Base-by-base conservation (phyloP, 2,113 vertebrate genomes). In the Falcunculus frontatus region DNA sequence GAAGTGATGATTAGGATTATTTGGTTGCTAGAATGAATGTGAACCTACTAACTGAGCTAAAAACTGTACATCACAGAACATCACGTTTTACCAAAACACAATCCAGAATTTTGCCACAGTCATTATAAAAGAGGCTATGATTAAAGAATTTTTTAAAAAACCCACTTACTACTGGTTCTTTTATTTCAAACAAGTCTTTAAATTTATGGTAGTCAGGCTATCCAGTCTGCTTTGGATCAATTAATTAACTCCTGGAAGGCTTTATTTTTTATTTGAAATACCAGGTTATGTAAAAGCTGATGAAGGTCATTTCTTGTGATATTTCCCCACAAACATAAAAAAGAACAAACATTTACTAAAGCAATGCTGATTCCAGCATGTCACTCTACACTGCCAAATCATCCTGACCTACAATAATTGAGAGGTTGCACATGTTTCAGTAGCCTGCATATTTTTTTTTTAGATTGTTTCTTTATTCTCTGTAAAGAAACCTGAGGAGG, bases 211-310 rank as follows among this genome's bases (percentile, higher is more conserved):
- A 64, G 11, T n/a, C 78, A 39, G 98, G 67, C 29, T 90, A 16
- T 3, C 96, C 94, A 0, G 67, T 91, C 75, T 94, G 65, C 37
- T 95, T 70, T 8, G 97, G 96, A 93, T 98, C 97, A 39, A 97
- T 96, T 3, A 86, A 95, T 95, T 63, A 98, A 85, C 39, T 98
- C 95, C 65, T 86, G 94, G 83, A 98, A 97, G 35, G 97, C 96
- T 7, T 88, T 75, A 39, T 97, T 95, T 37, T 89, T 98, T 30
- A 97, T 52, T 76, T 85, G 93, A 46, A 97, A 92, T 23, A 87
- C 57, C 33, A 91, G 42, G 41, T 90, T 81, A 49, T 42, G 30
- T 26, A 98, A 91, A 56, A 97, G 56, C 3, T 47, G 79, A 20
- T 12, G 46, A 52, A 98, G n/a, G 32, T 97, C 27, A 50, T 96